phyloP scores from a whole-genome alignment of 2,888 invertebrate species.

The Dastarcus helophoroides region DNA sequence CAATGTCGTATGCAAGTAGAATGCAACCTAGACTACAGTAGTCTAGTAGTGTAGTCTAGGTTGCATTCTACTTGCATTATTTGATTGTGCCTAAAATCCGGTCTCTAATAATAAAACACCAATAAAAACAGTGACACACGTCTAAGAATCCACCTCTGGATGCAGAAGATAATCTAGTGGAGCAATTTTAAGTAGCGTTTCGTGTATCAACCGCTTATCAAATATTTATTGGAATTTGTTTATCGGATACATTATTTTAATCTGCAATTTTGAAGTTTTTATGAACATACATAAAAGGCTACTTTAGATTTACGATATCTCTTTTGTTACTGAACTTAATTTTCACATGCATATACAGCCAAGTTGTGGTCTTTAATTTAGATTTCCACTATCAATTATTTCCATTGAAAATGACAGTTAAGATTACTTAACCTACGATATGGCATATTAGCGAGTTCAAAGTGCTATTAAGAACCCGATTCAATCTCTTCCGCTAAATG shows the following conservation, averaged over 20 bases:
- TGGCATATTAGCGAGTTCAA: no score
- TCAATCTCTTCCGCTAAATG: no score
- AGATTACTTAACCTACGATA: conserved; percentile 13
- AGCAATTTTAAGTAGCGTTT: conserved; percentile 37
- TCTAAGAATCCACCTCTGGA: no score
- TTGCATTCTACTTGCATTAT: no score
- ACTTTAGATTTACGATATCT: conserved; percentile 27
- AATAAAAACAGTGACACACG: no score
- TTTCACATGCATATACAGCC: conserved; percentile 16
- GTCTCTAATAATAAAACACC: no score
- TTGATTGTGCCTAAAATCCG: no score
- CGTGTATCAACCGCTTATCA: conserved; percentile 36
- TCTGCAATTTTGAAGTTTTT: conserved; percentile 35
- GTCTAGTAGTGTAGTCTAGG: no score
- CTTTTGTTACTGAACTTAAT: conserved; percentile 15
- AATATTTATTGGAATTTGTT: conserved; percentile 37
- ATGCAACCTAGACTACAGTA: no score
- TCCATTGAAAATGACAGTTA: conserved; percentile 18
- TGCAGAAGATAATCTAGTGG: conserved; percentile 23
- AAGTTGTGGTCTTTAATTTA: conserved; percentile 18
- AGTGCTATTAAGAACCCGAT: no score
- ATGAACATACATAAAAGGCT: conserved; percentile 34
- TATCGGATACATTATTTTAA: conserved; percentile 36
- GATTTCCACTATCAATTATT: conserved; percentile 17
- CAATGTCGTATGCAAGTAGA: no score